These are phyloP conservation scores for Pandion haliaetus DNA, from an alignment of 2,113 vertebrate genomes.

Conservation along the genomic window DNA sequence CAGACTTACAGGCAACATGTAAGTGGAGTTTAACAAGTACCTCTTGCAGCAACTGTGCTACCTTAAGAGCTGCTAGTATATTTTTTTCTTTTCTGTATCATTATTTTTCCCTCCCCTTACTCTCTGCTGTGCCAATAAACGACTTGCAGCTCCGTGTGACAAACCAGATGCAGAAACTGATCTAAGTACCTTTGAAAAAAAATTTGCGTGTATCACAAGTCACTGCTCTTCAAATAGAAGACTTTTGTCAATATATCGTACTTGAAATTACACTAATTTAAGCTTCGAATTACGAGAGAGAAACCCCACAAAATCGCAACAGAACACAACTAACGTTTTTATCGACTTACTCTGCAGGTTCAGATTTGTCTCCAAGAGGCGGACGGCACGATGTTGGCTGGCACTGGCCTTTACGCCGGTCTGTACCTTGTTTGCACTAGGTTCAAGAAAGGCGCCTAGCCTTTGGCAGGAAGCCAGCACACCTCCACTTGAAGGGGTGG, in stretches of 20 bases:
- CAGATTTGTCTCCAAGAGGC: background rate
- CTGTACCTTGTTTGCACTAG: rapidly evolving
- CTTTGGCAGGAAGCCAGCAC: no score
- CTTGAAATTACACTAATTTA: background rate
- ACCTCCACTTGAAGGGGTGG: rapidly evolving
- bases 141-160: background rate
- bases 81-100: background rate
- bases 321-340: background rate
- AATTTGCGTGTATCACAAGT: rapidly evolving
- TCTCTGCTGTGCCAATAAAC: background rate
- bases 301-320: background rate
- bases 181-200: background rate
- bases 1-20: rapidly evolving
- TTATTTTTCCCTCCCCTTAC: background rate
- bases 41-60: background rate
- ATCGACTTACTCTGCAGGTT: background rate
- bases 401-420: no score
- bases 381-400: rapidly evolving
- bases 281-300: background rate
- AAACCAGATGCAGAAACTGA: background rate
- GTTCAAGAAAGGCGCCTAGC: no score
- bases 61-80: rapidly evolving
- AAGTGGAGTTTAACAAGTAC: background rate
- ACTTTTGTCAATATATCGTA: background rate
- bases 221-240: background rate